Conservation (phyloP, 2,113 vertebrate genomes). For the Labeo rohita region DNA sequence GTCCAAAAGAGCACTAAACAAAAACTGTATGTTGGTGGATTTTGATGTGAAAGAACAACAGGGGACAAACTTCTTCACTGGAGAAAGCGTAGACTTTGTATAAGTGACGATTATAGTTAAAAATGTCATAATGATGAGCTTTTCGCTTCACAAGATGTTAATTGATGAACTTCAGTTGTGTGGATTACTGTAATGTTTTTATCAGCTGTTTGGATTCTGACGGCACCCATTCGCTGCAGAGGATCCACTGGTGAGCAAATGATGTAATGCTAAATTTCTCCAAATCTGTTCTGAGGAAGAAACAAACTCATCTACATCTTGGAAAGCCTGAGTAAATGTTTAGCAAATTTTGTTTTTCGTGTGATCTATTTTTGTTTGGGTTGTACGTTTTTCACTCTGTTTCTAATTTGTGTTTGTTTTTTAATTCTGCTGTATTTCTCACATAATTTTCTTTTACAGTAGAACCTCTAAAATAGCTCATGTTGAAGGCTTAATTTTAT, state of each 20-base stretch:
- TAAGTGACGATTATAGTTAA: not conserved
- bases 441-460: not conserved
- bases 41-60: not conserved
- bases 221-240: not conserved
- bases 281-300: not conserved
- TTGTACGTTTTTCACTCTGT: not conserved
- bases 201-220: not conserved
- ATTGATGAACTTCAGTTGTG: not conserved
- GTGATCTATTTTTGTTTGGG: not conserved
- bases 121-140: not conserved
- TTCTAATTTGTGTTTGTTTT: not conserved
- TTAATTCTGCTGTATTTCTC: not conserved
- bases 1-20: not conserved
- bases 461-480: not conserved
- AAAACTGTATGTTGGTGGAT: not conserved
- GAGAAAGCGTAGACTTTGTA: not conserved
- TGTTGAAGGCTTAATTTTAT: not conserved
- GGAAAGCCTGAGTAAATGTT: not conserved
- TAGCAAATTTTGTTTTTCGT: not conserved
- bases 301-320: not conserved
- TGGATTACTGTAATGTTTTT: not conserved
- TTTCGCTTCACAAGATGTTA: not conserved
- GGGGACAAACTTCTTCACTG: not conserved
- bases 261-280: not conserved
- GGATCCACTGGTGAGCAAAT: not conserved